Conservation (phyloP, 2,888 invertebrate species). For the Clepsis dumicolana region DNA sequence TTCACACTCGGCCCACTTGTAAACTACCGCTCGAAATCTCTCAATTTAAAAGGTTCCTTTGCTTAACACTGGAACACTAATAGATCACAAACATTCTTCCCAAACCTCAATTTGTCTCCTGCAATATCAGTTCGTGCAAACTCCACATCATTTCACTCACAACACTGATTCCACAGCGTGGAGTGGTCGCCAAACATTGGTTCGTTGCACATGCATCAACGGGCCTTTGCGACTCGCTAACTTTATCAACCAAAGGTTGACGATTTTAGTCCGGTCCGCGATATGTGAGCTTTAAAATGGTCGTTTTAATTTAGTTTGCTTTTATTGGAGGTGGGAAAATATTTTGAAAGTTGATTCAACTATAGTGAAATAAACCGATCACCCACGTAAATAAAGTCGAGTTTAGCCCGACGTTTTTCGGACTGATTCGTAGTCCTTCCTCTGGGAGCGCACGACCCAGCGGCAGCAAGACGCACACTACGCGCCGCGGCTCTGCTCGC, state of each 20-base stretch:
- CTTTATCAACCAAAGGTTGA: constrained; percentile 25
- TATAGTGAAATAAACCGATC: too few relatives aligned
- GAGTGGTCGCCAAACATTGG: constrained; percentile 23
- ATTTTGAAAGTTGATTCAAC: neutral
- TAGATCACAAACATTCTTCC: neutral
- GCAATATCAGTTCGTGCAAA: constrained; percentile 8
- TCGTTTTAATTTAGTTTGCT: neutral
- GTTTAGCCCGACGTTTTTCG: too few relatives aligned
- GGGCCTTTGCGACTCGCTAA: constrained; percentile 27
- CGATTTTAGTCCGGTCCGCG: neutral
- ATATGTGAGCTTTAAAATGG: neutral
- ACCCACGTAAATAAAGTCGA: too few relatives aligned
- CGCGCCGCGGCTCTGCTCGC: too few relatives aligned
- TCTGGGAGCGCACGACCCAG: too few relatives aligned
- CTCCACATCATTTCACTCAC: neutral
- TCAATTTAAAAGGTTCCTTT: too few relatives aligned
- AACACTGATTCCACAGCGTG: constrained; percentile 9
- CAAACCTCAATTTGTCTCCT: neutral
- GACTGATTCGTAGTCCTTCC: too few relatives aligned
- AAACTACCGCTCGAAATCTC: too few relatives aligned
- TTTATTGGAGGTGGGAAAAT: neutral
- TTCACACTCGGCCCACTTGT: too few relatives aligned
- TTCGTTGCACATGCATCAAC: constrained; percentile 16
- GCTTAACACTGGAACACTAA: too few relatives aligned
- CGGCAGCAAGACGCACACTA: too few relatives aligned